Percentiles rank a stretch among this genome's conserved stretches.
Evolutionary conservation across 2,797 vertebrate genomes (phyloP).

Genomic region (Bradypus variegatus): DNA sequence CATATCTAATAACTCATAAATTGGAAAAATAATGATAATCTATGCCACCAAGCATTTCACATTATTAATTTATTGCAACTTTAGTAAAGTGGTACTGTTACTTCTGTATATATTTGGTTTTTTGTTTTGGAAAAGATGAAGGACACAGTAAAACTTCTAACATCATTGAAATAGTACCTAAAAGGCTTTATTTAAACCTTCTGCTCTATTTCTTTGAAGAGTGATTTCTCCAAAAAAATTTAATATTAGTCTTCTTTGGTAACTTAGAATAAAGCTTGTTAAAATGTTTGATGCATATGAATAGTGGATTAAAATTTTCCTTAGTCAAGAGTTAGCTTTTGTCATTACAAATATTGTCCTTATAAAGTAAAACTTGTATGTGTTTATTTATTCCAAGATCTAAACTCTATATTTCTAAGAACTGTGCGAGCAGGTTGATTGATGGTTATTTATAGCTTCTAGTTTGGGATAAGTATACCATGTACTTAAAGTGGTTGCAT

Average conservation of each 20-base stretch:
- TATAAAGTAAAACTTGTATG: not conserved
- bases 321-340: not conserved
- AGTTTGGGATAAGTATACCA: not conserved
- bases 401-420: not conserved
- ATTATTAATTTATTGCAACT: not conserved
- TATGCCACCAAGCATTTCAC: not conserved
- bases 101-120: not conserved
- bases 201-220: not conserved
- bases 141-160: not conserved
- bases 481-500: not conserved
- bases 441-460: not conserved
- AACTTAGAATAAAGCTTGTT: not conserved
- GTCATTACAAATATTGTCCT: not conserved
- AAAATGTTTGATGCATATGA: not conserved
- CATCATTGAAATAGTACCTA: not conserved
- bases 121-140: not conserved
- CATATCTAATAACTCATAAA: not conserved
- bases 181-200: not conserved
- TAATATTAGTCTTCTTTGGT: not conserved
- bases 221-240: not conserved
- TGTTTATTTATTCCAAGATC: not conserved
- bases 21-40: not conserved
- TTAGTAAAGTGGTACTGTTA: not conserved
- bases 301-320: not conserved
- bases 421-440: not conserved